Conservation (phyloP, 2,797 vertebrate genomes). For the Propithecus deckenii region DNA sequence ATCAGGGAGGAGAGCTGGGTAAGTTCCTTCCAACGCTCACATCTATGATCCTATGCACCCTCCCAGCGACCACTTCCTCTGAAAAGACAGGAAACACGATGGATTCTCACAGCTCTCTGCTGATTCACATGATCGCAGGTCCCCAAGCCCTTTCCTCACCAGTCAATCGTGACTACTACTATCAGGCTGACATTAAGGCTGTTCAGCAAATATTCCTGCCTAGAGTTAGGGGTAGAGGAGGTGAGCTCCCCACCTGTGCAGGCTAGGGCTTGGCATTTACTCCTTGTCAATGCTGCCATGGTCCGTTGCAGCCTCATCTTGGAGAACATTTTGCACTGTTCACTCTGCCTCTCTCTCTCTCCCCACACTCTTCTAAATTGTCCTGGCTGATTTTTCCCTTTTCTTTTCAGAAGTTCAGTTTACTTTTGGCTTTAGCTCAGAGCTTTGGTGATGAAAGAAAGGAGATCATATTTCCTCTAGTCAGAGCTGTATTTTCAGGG, state of each 20-base stretch:
- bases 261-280: background rate
- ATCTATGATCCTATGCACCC: background rate
- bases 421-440: constrained; percentile 27
- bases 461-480: constrained; percentile 26
- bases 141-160: background rate
- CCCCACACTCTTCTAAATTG: background rate
- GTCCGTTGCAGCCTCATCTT: background rate
- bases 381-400: background rate
- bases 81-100: background rate
- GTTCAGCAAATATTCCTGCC: background rate
- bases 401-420: constrained; percentile 9
- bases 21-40: background rate
- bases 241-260: background rate
- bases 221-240: background rate
- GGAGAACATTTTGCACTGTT: background rate
- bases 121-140: background rate
- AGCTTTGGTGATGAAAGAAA: constrained; percentile 27
- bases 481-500: constrained; percentile 43
- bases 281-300: background rate
- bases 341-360: background rate
- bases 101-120: background rate
- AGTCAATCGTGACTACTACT: background rate
- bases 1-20: background rate
- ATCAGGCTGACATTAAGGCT: background rate
- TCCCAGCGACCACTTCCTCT: background rate